Conservation (phyloP, 2,888 invertebrate genomes). For the Caradrina kadenii region DNA sequence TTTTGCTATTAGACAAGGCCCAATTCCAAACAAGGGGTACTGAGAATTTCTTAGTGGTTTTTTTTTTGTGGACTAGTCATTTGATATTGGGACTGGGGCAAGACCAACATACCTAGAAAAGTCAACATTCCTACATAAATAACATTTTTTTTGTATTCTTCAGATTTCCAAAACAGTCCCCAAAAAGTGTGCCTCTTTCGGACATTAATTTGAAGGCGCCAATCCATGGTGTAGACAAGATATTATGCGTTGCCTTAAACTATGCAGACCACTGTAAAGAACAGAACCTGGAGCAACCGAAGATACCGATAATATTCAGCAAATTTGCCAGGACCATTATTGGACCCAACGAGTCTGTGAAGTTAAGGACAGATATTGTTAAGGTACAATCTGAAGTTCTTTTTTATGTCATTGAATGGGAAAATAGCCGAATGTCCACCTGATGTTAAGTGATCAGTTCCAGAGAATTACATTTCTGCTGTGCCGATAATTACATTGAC, state of each 20-base stretch:
- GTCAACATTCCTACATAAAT: too few relatives aligned
- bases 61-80: too few relatives aligned
- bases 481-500: too few relatives aligned
- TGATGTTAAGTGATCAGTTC: too few relatives aligned
- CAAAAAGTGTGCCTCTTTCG: constrained; percentile 76
- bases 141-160: constrained; percentile 10
- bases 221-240: constrained; percentile 94
- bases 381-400: constrained; percentile 33
- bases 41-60: too few relatives aligned
- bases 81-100: too few relatives aligned
- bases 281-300: constrained; percentile 93
- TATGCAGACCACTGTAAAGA: constrained; percentile 96
- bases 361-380: constrained; percentile 74
- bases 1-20: too few relatives aligned
- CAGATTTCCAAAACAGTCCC: constrained; percentile 66
- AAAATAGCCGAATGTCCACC: too few relatives aligned
- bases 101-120: too few relatives aligned
- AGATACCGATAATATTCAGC: constrained; percentile 96
- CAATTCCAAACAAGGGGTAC: too few relatives aligned
- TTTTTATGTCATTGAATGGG: background rate
- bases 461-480: too few relatives aligned
- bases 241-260: constrained; percentile 96
- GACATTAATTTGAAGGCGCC: constrained; percentile 93
- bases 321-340: constrained; percentile 95
- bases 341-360: constrained; percentile 93